Conservation (phyloP, 2,113 vertebrate genomes). For the Physeter macrocephalus region DNA sequence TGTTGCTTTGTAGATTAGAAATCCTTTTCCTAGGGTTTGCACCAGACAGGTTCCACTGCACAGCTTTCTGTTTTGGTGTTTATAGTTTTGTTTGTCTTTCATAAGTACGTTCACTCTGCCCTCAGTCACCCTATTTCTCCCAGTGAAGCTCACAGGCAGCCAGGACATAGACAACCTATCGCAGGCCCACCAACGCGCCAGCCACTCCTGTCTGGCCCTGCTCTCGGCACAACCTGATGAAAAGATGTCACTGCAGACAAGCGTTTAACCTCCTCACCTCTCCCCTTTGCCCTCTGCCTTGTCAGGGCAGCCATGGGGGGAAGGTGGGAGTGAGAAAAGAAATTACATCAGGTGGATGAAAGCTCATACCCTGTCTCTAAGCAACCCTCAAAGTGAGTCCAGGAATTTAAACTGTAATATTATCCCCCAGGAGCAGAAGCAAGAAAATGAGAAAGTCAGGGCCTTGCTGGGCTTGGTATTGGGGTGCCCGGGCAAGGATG, state of each 20-base stretch:
- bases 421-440: slow-evolving; percentile 61
- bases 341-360: slow-evolving; percentile 77
- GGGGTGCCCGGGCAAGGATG: background rate
- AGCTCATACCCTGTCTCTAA: slow-evolving; percentile 69
- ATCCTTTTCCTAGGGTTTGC: background rate
- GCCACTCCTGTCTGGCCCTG: background rate
- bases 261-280: slow-evolving; percentile 73
- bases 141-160: background rate
- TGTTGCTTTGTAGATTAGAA: background rate
- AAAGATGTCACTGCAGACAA: slow-evolving; percentile 65
- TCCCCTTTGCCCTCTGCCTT: slow-evolving; percentile 73
- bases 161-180: background rate
- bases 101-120: background rate
- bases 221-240: slow-evolving; percentile 53
- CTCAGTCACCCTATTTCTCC: background rate
- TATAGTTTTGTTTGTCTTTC: background rate
- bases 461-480: background rate
- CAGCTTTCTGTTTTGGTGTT: background rate
- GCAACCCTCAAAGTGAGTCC: slow-evolving; percentile 68
- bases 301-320: slow-evolving; percentile 45
- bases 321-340: slow-evolving; percentile 55
- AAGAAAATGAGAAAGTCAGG: slow-evolving; percentile 32
- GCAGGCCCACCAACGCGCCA: background rate
- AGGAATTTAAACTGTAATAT: slow-evolving; percentile 78
- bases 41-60: background rate